Evolutionary conservation across 2,888 invertebrate species (phyloP), one percentile per base, ranked within the genome.

Genomic region (Agrenia bidenticulata): DNA sequence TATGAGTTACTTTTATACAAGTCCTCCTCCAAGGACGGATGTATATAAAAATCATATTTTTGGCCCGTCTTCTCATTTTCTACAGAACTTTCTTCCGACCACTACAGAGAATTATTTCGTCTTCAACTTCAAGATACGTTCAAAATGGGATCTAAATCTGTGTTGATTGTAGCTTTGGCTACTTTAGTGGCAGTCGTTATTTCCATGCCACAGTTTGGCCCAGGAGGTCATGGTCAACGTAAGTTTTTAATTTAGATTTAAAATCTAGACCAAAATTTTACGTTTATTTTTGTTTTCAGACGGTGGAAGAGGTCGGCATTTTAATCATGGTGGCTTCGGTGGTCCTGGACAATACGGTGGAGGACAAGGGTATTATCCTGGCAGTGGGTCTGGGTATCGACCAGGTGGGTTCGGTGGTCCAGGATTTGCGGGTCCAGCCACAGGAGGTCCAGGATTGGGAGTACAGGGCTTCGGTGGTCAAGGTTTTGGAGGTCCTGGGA

Each of bases 311-410:
- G 56, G 63, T 15, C n/a, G 67, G 42, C 37, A 57, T 17, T 64
- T 55, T 58, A 55, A 64, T 53, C 24, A 42, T 1, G 67, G 67
- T 17, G 69, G 68, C 51, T 65, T 63, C 24, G 70, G 67, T 55
- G 63, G 50, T 59, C 51, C 51, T 23, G 50, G 50, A 19, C 32
- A 26, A 23, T 39, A 50, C 32, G 42, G 42, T 37, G 54, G 42
- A 26, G 55, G 56, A 21, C 21, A 27, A 17, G 59, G 56, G 5
- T 26, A 45, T 39, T 50, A 53, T 19, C 55, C 51, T 17, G 66
- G 66, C 32, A 65, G 63, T 7, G 55, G 37, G 21, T 62, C 60
- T 7, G 55, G 37, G 21, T 62, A 61, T 27, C 62, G 62, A 24
- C 61, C 62, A 24, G 64, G 55, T 15, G 50, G 32, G n/a, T 55